A percentile compares a stretch with the other conserved stretches of the same genome.
Conservation (phyloP, 2,113 vertebrate species). For the Psittacula cyanocephala region DNA sequence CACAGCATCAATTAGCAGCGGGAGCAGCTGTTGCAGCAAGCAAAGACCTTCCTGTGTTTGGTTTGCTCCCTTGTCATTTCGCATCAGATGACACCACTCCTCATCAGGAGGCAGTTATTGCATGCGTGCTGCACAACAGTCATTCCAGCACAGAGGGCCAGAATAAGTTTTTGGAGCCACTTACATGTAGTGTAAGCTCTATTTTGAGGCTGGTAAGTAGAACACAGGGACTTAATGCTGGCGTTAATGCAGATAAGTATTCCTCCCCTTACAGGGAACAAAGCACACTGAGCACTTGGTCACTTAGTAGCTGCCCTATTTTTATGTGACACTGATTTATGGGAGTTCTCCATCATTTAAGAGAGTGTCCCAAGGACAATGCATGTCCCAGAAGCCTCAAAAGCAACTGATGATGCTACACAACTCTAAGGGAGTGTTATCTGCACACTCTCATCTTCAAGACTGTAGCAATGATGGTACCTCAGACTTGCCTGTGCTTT, state of each 20-base stretch:
- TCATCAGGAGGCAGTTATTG: constrained; percentile 17
- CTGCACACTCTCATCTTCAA: background rate
- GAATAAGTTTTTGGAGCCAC: constrained; percentile 11
- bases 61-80: constrained; percentile 47
- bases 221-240: background rate
- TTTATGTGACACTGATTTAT: background rate
- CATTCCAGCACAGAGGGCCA: background rate
- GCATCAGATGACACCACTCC: constrained; percentile 49
- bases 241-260: background rate
- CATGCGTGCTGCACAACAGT: background rate
- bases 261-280: background rate
- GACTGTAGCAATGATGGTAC: background rate
- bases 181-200: background rate
- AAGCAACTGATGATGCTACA: background rate
- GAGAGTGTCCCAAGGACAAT: background rate
- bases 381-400: background rate
- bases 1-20: constrained; percentile 50
- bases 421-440: background rate
- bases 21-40: constrained; percentile 60
- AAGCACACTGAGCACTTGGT: background rate
- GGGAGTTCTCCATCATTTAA: background rate
- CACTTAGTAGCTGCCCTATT: background rate
- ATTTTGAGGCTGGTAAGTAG: constrained; percentile 15
- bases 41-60: constrained; percentile 55
- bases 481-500: background rate